Conservation (phyloP, 2,113 vertebrate genomes). For the Excalfactoria chinensis region DNA sequence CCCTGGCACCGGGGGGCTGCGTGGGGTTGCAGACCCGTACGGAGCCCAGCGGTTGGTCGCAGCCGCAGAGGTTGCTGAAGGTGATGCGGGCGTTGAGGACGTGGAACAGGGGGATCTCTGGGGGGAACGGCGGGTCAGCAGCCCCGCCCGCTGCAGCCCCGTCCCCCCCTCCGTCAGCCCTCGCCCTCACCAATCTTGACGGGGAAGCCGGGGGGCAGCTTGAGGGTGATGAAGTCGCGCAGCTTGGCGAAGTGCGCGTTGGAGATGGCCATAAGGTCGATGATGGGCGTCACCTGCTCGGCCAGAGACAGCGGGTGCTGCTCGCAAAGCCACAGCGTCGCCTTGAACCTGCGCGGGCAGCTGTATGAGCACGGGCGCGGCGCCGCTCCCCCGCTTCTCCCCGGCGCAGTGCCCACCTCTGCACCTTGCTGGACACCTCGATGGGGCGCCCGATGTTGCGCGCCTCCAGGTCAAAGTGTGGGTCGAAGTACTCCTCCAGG, state of each 20-base stretch:
- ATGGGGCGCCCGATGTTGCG: conserved; percentile 94
- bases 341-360: conserved; percentile 87
- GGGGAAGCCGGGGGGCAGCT: conserved; percentile 92
- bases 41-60: conserved; percentile 86
- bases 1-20: background rate
- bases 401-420: conserved; percentile 83
- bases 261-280: conserved; percentile 98
- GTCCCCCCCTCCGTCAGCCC: background rate
- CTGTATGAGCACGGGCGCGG: background rate
- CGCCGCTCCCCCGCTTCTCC: background rate
- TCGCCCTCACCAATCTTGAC: conserved; percentile 91
- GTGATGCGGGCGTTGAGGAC: conserved; percentile 97
- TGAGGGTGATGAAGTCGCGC: conserved; percentile 94
- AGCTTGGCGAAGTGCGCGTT: conserved; percentile 96
- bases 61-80: conserved; percentile 95
- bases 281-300: conserved; percentile 95
- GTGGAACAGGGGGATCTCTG: conserved; percentile 97
- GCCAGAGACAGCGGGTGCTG: conserved; percentile 93
- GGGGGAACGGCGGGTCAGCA: rapidly evolving
- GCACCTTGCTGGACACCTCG: conserved; percentile 96
- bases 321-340: conserved; percentile 95
- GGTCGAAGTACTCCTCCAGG: conserved; percentile 94
- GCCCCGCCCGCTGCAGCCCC: no score
- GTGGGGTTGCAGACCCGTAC: conserved; percentile 68
- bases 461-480: conserved; percentile 81